Evolutionary conservation across 1,140 invertebrate genomes (phyloP), one percentile per base, ranked within the genome.

Genomic region (Psilanteris sp.): DNA sequence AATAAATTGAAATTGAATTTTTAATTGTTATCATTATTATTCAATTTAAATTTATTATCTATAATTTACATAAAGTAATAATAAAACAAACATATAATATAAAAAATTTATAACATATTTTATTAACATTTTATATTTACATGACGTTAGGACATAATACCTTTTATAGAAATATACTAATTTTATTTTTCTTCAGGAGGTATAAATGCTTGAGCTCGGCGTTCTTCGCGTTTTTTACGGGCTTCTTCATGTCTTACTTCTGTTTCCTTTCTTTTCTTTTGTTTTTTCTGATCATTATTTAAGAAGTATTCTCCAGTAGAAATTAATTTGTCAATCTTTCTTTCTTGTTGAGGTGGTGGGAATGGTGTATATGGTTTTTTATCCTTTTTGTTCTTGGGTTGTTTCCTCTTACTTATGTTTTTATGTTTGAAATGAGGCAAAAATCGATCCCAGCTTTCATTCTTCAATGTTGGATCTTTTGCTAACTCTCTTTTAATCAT

Each of bases 341-440:
- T 96, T 83, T 98, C 95, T 27, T 92, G 90, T 83, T 96, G 97
- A 3, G 95, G 90, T 6, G 98, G 98, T 64, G 98, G 98, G 91
- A 99, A 99, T 16, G 98, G 98, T 61, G 97, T 99, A 81, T 99
- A 99, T 8, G 93, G 92, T 86, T 96, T 96, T 90, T 99, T 98
- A 1, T 91, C 89, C 82, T 93, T 94, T 83, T 94, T 94, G 72
- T 95, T 96, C 77, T 94, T 95, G 34, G 96, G 95, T 83, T 98
- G 91, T 88, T 94, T 96, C 14, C 93, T 87, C 89, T 95, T 97
- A 81, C 90, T 93, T 1, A 96, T 91, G 90, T 95, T 98, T 86
- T 98, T 98, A 76, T 92, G 94, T 77, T 94, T 96, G 83, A 98
- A 99, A 79, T 97, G 97, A 0, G 98, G 98, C 57, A 99, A 85